Conservation (phyloP, 2,113 vertebrate species). For the Triplophysa siluroides region DNA sequence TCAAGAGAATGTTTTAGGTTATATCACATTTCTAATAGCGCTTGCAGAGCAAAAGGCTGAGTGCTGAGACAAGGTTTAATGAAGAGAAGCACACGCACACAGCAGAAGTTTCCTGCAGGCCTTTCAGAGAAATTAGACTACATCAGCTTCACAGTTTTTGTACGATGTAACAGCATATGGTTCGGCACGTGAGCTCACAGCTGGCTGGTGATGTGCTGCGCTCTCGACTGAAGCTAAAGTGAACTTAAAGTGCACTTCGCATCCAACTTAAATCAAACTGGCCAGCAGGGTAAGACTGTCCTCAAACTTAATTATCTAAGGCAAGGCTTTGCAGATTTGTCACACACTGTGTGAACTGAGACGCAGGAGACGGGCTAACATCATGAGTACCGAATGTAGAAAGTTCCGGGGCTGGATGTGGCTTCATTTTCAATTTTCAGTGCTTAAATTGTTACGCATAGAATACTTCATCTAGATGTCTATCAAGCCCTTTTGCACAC, state of each 20-base stretch:
- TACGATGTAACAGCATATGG: conserved; percentile 36
- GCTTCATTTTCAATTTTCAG: too few relatives aligned
- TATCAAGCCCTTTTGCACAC: too few relatives aligned
- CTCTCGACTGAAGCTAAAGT: conserved; percentile 49
- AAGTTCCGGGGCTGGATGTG: too few relatives aligned
- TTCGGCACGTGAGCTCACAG: conserved; percentile 37
- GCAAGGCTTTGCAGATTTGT: conserved; percentile 27
- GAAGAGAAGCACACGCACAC: conserved; percentile 15
- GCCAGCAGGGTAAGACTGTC: conserved; percentile 42
- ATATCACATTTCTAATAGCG: conserved; percentile 19
- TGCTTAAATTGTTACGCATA: too few relatives aligned
- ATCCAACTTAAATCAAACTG: conserved; percentile 52
- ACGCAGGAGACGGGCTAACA: background rate
- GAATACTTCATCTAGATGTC: too few relatives aligned
- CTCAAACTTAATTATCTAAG: conserved; percentile 50
- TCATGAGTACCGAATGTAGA: conserved; percentile 4
- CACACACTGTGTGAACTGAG: background rate
- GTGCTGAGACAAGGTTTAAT: conserved; percentile 32
- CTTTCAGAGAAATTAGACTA: conserved; percentile 41
- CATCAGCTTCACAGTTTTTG: conserved; percentile 44
- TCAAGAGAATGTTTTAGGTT: conserved; percentile 20
- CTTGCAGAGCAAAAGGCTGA: conserved; percentile 32
- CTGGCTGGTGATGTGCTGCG: conserved; percentile 47
- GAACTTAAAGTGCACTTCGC: conserved; percentile 44
- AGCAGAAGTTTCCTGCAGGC: conserved; percentile 25